Evolutionary conservation across 2,888 invertebrate genomes (phyloP), one percentile per base, ranked within the genome.

Genomic region (Neoascia interrupta): DNA sequence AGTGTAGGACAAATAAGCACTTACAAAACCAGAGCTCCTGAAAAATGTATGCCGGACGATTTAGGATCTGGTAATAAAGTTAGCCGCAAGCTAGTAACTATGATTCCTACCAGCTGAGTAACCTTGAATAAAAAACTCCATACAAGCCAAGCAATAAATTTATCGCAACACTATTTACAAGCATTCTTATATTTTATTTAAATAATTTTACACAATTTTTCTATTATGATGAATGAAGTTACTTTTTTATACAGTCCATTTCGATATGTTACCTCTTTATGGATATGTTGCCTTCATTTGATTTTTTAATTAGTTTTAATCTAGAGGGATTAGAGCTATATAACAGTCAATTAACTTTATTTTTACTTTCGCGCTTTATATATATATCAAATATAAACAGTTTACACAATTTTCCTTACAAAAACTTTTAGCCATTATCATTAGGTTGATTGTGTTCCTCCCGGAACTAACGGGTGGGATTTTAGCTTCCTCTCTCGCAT

Each of bases 391-490:
- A 76, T 76, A 76, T 76, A 76, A 70, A 66, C 60, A 74, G 60
- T 74, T 66, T 66, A 43, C 23, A 54, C 13, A 8, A 31, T 41
- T 63, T 26, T 64, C 13, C 45, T 64, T 63, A 53, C 21, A 41
- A 18, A 53, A n/a, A n/a, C n/a, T n/a, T n/a, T n/a, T n/a, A 58
- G 4, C n/a, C 31, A 2, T 31, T n/a, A 6, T 70, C 39, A 37
- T 70, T 69, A 74, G n/a, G 74, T 74, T 70, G 76, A 76, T 70
- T 76, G 70, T 66, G 70, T 60, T 76, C 76, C 76, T 76, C 64
- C 76, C 64, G 41, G 70, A 76, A 76, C 76, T 16, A 54, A 53
- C 64, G 76, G 76, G 76, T 76, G 76, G 76, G 76, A 66, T 72
- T 49, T 11, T 41, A 60, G 36, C 18, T 70, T 39, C 16, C 13